Conservation (phyloP, 2,888 invertebrate species). For the Calameuta pallipes region DNA sequence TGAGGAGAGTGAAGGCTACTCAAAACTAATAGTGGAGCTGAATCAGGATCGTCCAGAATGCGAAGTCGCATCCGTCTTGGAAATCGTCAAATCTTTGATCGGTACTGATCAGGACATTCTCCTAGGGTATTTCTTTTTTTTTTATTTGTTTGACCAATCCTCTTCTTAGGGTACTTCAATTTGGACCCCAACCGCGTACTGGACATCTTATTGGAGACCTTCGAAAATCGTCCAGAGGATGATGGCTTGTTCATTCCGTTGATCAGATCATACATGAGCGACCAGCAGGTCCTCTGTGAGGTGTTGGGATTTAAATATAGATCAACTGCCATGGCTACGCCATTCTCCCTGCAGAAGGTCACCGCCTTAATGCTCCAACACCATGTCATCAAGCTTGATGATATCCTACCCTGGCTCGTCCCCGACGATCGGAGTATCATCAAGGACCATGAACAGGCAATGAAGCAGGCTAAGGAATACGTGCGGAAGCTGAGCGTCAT, state of each 20-base stretch:
- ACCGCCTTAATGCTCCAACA: constrained; percentile 92
- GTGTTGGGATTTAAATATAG: constrained; percentile 93
- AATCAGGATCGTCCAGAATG: constrained; percentile 81
- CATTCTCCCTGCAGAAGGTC: constrained; percentile 87
- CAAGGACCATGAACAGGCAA: constrained; percentile 84
- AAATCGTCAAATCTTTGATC: constrained; percentile 93
- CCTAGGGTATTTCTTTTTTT: not conserved
- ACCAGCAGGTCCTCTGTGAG: constrained; percentile 89
- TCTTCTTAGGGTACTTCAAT: constrained; percentile 91
- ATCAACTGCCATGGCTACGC: constrained; percentile 74
- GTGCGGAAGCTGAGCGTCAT: constrained; percentile 88
- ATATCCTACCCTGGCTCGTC: constrained; percentile 92
- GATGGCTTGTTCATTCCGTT: constrained; percentile 87
- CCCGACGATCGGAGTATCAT: constrained; percentile 87
- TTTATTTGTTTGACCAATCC: constrained; percentile 15
- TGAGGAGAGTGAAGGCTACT: constrained; percentile 99
- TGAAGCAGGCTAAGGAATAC: constrained; percentile 86
- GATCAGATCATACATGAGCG: constrained; percentile 88
- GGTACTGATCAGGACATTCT: constrained; percentile 69
- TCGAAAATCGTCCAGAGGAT: constrained; percentile 87
- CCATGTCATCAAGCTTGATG: constrained; percentile 84
- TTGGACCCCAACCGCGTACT: constrained; percentile 97
- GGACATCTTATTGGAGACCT: constrained; percentile 95
- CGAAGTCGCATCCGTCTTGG: constrained; percentile 76
- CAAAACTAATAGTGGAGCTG: constrained; percentile 94